A percentile compares a stretch with the other conserved stretches of the same genome.
phyloP scores from a whole-genome alignment of 37 sponge, comb jelly and placozoan species.

The Mnemiopsis leidyi region DNA sequence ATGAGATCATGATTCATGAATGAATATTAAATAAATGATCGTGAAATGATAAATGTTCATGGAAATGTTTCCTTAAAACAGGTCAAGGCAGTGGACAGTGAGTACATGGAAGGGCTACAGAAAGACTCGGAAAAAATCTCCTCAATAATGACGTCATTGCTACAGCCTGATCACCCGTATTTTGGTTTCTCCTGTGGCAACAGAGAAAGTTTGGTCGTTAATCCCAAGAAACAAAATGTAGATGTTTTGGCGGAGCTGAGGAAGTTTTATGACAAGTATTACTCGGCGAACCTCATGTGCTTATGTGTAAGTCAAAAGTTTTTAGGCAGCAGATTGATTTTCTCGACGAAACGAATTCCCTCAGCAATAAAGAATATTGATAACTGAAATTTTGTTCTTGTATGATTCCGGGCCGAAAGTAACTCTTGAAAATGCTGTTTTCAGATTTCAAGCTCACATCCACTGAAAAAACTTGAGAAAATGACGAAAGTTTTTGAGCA shows the following conservation, averaged over 20 bases:
- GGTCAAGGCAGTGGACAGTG: slow-evolving; percentile 55
- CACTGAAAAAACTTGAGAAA: slow-evolving; percentile 1
- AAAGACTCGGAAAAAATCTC: background rate
- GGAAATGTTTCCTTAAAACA: no score
- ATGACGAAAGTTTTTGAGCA: slow-evolving; percentile 42
- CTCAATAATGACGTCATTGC: background rate
- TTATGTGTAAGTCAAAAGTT: slow-evolving; percentile 32
- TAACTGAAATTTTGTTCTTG: no score
- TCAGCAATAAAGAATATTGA: no score
- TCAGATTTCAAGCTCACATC: no score
- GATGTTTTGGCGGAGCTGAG: background rate
- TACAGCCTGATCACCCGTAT: slow-evolving; percentile 29
- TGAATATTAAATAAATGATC: no score
- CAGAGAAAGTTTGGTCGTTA: background rate
- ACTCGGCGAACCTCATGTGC: slow-evolving; percentile 11
- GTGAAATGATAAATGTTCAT: no score
- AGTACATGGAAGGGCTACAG: slow-evolving; percentile 40
- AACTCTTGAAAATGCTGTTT: no score
- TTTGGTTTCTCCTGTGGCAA: background rate
- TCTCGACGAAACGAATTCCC: no score
- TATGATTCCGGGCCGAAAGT: no score
- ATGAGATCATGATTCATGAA: no score
- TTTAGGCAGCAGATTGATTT: no score
- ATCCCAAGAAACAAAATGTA: background rate
- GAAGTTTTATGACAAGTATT: slow-evolving; percentile 25